A percentile compares a stretch with the other conserved stretches of the same genome.
These are phyloP conservation scores for Brachionus koreanus DNA, from an alignment of 1,140 invertebrate species.

Conservation along the genomic window DNA sequence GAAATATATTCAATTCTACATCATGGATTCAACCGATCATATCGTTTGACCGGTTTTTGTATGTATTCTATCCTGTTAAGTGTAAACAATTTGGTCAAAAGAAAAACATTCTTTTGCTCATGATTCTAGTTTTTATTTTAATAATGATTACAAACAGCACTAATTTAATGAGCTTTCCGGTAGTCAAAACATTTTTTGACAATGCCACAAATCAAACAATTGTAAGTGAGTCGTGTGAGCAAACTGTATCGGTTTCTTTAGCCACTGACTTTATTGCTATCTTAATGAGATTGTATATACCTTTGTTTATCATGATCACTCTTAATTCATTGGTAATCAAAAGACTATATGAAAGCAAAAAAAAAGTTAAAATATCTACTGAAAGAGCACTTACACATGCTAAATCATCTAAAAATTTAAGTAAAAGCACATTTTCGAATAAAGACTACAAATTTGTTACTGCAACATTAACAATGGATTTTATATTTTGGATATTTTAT, in stretches of 20 bases:
- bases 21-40: slow-evolving; percentile 19
- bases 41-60: slow-evolving; percentile 11
- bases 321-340: slow-evolving; percentile 1
- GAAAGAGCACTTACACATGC: neutral
- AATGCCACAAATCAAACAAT: neutral
- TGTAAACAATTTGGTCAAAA: neutral
- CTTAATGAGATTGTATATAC: slow-evolving; percentile 8
- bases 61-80: neutral
- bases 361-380: neutral
- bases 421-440: neutral
- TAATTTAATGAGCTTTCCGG: neutral
- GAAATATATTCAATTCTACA: slow-evolving; percentile 27
- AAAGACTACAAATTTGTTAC: slow-evolving; percentile 18
- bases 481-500: slow-evolving; percentile 39
- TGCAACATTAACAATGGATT: slow-evolving; percentile 25
- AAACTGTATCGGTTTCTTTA: neutral
- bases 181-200: neutral
- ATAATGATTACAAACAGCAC: slow-evolving; percentile 7
- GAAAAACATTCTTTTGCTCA: neutral
- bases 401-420: neutral
- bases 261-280: slow-evolving; percentile 21
- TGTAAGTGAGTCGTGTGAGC: neutral
- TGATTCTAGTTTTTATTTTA: neutral
- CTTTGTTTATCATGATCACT: neutral
- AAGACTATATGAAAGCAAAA: neutral